phyloP scores from a whole-genome alignment of 2,113 vertebrate genomes.

The Trematocara zebra region DNA sequence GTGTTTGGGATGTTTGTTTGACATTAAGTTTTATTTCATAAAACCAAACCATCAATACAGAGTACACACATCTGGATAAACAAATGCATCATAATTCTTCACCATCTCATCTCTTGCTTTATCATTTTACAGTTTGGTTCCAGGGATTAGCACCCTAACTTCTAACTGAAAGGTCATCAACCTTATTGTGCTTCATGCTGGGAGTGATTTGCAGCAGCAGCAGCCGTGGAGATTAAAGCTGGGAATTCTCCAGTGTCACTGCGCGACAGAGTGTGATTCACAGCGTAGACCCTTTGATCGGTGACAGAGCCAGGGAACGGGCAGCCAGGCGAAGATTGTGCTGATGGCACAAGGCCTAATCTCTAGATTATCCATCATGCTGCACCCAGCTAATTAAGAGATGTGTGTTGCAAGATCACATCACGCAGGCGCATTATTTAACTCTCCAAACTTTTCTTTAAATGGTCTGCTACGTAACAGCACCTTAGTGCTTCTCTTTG shows the following conservation, averaged over 20 bases:
- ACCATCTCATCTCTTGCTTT: neutral
- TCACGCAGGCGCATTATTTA: conserved; percentile 3
- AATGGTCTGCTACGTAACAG: conserved; percentile 4
- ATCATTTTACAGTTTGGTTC: neutral
- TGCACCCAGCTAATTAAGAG: conserved; percentile 51
- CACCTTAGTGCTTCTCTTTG: neutral
- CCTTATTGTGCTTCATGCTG: conserved; percentile 9
- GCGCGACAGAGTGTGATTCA: neutral
- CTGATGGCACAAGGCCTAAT: conserved; percentile 53
- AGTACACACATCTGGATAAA: neutral
- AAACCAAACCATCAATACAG: neutral
- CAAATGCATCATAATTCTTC: neutral
- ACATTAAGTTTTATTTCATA: neutral
- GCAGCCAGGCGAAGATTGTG: conserved; percentile 37
- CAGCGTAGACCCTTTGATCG: conserved; percentile 49
- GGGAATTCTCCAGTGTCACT: conserved; percentile 24
- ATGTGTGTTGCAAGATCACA: conserved; percentile 3
- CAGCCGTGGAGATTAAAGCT: conserved; percentile 22
- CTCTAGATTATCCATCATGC: conserved; percentile 54
- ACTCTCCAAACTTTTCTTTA: neutral
- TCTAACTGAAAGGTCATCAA: conserved; percentile 9
- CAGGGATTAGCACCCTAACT: neutral
- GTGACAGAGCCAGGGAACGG: neutral
- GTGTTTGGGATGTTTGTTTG: neutral
- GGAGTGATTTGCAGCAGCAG: conserved; percentile 18